Conservation (phyloP, 1,140 invertebrate species). For the Zaprionus lachaisei region DNA sequence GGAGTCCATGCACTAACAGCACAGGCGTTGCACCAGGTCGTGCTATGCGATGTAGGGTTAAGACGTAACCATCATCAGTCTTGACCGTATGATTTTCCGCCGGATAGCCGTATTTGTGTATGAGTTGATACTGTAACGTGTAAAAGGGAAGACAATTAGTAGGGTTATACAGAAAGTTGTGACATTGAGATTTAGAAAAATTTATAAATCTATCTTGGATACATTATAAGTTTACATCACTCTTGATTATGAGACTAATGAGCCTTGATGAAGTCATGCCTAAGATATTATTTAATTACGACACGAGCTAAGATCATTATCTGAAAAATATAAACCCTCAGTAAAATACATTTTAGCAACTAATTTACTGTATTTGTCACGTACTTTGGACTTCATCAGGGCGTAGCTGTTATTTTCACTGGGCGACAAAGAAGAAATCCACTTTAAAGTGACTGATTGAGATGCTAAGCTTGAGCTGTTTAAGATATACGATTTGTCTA, state of each 20-base stretch:
- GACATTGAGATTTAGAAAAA: not conserved
- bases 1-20: slow-evolving; percentile 88
- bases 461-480: not conserved
- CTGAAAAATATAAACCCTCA: not conserved
- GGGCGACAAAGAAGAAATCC: not conserved
- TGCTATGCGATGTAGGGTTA: slow-evolving; percentile 89
- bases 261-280: not conserved
- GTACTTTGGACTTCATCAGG: not conserved
- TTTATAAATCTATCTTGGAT: not conserved
- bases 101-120: slow-evolving; percentile 87
- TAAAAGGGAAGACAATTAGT: not conserved
- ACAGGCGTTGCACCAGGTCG: slow-evolving; percentile 84
- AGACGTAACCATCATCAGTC: slow-evolving; percentile 89
- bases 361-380: not conserved
- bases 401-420: not conserved
- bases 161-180: not conserved
- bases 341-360: not conserved
- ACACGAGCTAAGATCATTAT: not conserved
- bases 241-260: not conserved
- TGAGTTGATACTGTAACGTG: slow-evolving; percentile 85
- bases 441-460: not conserved
- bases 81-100: slow-evolving; percentile 87
- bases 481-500: not conserved
- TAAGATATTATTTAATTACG: not conserved
- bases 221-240: not conserved